Conservation (phyloP, 2,888 invertebrate species). For the Athetis lepigone region DNA sequence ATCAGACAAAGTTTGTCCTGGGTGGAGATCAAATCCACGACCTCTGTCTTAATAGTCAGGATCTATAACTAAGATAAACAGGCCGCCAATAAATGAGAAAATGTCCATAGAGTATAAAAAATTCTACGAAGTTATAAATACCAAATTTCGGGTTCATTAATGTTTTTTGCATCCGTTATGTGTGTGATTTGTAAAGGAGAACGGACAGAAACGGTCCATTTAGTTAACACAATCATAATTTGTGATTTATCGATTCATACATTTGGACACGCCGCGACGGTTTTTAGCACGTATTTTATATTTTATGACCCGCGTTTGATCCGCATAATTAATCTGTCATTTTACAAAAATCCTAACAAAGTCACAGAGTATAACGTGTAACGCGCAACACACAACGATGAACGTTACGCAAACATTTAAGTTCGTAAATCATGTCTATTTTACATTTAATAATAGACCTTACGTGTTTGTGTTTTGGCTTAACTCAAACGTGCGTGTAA, state of each 20-base stretch:
- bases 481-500: constrained; percentile 46
- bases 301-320: constrained; percentile 2
- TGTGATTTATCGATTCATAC: neutral
- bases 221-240: neutral
- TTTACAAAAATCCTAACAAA: constrained; percentile 8
- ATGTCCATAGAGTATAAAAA: too few relatives aligned
- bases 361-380: constrained; percentile 18
- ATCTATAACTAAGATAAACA: too few relatives aligned
- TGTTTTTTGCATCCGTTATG: too few relatives aligned
- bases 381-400: constrained; percentile 28
- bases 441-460: constrained; percentile 47
- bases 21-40: too few relatives aligned
- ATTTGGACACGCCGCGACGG: neutral
- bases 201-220: neutral
- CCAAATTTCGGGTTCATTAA: too few relatives aligned
- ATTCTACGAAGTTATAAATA: too few relatives aligned
- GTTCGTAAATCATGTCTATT: constrained; percentile 51
- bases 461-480: constrained; percentile 59
- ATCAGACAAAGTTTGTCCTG: too few relatives aligned
- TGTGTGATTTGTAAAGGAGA: neutral
- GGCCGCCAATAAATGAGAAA: too few relatives aligned
- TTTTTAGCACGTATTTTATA: neutral
- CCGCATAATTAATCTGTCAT: constrained; percentile 1
- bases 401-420: constrained; percentile 43
- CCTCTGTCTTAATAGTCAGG: too few relatives aligned